Conservation (phyloP, 1,140 invertebrate genomes). For the Drosophila insularis region DNA sequence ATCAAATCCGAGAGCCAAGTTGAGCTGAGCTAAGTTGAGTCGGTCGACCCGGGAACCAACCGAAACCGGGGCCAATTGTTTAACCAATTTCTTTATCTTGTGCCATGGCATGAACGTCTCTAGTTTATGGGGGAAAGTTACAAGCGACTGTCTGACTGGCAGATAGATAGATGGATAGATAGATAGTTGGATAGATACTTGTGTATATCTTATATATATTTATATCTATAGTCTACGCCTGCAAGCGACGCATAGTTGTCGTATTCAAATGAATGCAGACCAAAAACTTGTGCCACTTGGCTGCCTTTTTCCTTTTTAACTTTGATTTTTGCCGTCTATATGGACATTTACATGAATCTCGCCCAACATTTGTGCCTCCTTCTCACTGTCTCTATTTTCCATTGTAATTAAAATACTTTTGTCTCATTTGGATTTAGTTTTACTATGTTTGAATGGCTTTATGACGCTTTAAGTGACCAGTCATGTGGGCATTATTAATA, state of each 20-base stretch:
- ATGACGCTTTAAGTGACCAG: slow-evolving; percentile 32
- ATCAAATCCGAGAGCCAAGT: slow-evolving; percentile 5
- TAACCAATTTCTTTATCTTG: slow-evolving; percentile 59
- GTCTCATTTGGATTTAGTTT: slow-evolving; percentile 33
- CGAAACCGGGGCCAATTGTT: slow-evolving; percentile 46
- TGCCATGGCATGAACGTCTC: slow-evolving; percentile 38
- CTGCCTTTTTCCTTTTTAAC: slow-evolving; percentile 52
- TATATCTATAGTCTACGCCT: slow-evolving; percentile 46
- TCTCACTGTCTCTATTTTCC: slow-evolving; percentile 1
- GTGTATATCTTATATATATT: background rate
- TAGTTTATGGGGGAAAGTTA: slow-evolving; percentile 78
- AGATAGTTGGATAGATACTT: slow-evolving; percentile 18
- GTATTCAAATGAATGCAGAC: slow-evolving; percentile 73
- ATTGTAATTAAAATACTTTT: slow-evolving; percentile 62
- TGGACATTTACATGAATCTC: slow-evolving; percentile 40
- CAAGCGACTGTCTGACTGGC: slow-evolving; percentile 47
- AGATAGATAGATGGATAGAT: slow-evolving; percentile 51
- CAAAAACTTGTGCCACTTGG: slow-evolving; percentile 53
- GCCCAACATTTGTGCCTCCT: slow-evolving; percentile 26
- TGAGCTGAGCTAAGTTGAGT: background rate
- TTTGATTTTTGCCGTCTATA: slow-evolving; percentile 65
- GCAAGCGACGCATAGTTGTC: slow-evolving; percentile 50
- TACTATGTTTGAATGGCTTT: slow-evolving; percentile 44
- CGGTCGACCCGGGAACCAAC: background rate
- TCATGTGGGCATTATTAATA: slow-evolving; percentile 38